phyloP scores from a whole-genome alignment of 1,140 invertebrate species.

The Meloidogyne chitwoodi region DNA sequence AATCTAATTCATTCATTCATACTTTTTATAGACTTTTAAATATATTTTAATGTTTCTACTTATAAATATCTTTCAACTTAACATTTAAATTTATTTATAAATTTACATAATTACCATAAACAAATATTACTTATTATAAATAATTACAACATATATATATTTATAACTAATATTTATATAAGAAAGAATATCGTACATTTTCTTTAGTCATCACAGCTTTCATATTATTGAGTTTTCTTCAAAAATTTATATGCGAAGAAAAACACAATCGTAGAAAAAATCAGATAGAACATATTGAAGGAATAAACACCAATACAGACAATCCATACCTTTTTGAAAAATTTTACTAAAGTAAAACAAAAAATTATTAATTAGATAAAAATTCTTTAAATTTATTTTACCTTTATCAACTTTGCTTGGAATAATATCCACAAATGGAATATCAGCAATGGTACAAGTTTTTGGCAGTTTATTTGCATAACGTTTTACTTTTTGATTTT shows the following conservation, averaged over 20 bases:
- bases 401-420: not conserved
- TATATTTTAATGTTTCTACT: no score
- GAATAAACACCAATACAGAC: not conserved
- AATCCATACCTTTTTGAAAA: not conserved
- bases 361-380: not conserved
- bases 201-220: no score
- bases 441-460: not conserved
- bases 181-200: not conserved
- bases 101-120: no score
- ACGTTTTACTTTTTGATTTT: not conserved
- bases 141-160: no score
- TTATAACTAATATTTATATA: no score
- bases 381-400: not conserved
- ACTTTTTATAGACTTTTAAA: no score
- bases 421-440: not conserved
- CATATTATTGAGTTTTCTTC: not conserved
- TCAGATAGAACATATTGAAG: not conserved
- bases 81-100: no score
- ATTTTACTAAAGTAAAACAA: not conserved
- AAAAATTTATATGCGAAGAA: not conserved
- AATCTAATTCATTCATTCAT: no score
- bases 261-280: not conserved
- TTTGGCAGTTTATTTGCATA: not conserved
- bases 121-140: no score
- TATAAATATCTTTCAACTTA: no score